Conservation (phyloP, 2,113 vertebrate species). For the Hypanus sabinus region DNA sequence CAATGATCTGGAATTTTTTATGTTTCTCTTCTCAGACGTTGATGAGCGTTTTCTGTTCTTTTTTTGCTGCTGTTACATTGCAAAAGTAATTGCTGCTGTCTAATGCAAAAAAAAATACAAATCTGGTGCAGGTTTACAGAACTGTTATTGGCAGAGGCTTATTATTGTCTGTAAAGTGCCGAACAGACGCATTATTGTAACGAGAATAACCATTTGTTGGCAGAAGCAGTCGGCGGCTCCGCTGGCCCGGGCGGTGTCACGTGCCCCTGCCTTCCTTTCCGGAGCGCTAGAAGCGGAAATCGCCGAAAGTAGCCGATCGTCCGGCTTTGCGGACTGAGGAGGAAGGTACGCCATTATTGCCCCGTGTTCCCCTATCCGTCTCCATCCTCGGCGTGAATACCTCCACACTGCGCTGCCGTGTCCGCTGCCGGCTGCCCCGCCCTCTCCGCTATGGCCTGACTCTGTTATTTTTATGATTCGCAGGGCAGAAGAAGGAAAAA, state of each 20-base stretch:
- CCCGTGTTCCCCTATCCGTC: constrained; percentile 8
- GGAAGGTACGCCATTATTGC: constrained; percentile 59
- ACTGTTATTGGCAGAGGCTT: neutral
- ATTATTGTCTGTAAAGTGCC: neutral
- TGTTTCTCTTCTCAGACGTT: too few relatives aligned
- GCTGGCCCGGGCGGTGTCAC: neutral
- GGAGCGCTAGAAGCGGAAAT: constrained; percentile 19
- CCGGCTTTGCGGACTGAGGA: constrained; percentile 84
- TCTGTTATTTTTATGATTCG: neutral
- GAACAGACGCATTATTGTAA: neutral
- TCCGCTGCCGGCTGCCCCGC: neutral
- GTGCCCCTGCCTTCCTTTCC: constrained; percentile 10
- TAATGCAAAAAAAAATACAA: too few relatives aligned
- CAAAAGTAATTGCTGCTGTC: too few relatives aligned
- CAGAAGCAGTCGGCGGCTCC: neutral
- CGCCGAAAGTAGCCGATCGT: constrained; percentile 51
- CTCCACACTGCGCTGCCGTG: constrained; percentile 42
- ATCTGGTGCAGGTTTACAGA: neutral
- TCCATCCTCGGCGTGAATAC: constrained; percentile 38
- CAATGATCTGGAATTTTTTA: too few relatives aligned
- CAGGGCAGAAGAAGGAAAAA: constrained; percentile 12
- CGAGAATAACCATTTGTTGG: neutral
- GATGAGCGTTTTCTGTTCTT: too few relatives aligned
- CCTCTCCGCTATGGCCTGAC: neutral
- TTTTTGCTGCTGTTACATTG: too few relatives aligned